phyloP scores from a whole-genome alignment of 2,113 vertebrate species.

The Neodontobutis hainanensis region DNA sequence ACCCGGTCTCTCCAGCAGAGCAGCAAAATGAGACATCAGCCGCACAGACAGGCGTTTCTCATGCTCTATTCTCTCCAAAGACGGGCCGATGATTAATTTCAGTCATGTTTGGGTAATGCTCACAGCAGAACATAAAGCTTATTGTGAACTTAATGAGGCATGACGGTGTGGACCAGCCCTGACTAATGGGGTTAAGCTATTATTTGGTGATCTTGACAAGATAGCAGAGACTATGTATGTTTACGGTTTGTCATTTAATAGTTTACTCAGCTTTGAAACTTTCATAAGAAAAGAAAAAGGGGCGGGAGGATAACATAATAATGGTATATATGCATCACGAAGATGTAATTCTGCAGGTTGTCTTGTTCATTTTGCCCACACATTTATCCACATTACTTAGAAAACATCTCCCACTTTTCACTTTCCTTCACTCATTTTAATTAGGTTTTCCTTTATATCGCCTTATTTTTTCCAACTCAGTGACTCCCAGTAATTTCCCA shows the following conservation, averaged over 20 bases:
- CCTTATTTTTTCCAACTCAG: conserved; percentile 37
- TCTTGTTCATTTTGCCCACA: background rate
- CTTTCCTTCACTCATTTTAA: conserved; percentile 18
- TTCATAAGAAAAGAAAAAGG: background rate
- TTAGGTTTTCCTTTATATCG: conserved; percentile 27
- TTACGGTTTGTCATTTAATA: background rate
- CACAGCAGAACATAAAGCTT: conserved; percentile 44
- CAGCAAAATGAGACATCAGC: conserved; percentile 53
- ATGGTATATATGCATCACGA: background rate
- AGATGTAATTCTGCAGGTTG: background rate
- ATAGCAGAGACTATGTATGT: background rate
- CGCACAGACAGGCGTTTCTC: conserved; percentile 17
- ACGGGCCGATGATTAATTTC: conserved; percentile 63
- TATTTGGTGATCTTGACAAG: conserved; percentile 10
- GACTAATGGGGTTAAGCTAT: conserved; percentile 60
- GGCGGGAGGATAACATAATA: background rate
- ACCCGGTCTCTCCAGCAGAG: conserved; percentile 20
- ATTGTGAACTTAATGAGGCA: conserved; percentile 65
- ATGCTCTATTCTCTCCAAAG: conserved; percentile 18
- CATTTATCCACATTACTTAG: background rate
- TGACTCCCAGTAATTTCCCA: conserved; percentile 36
- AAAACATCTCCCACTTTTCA: background rate
- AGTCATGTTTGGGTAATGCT: conserved; percentile 46
- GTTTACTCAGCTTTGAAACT: conserved; percentile 10
- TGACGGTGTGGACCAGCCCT: conserved; percentile 55